phyloP scores from a whole-genome alignment of 1,140 invertebrate species.

The Littorina saxatilis region DNA sequence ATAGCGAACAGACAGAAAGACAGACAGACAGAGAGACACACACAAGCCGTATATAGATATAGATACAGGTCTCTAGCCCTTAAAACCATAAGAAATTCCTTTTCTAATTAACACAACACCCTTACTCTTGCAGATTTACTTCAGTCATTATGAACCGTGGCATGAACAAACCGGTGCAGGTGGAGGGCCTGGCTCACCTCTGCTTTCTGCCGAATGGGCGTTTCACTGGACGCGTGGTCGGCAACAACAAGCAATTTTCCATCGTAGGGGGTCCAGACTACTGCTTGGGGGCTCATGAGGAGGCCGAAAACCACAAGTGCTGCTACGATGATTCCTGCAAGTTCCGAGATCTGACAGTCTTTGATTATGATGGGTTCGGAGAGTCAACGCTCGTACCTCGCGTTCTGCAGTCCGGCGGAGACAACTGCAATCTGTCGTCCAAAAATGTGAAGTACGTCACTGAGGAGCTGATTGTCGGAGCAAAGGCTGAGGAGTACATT shows the following conservation, averaged over 20 bases:
- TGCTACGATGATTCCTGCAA: slow-evolving; percentile 45
- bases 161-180: slow-evolving; percentile 47
- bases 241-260: slow-evolving; percentile 36
- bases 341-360: slow-evolving; percentile 41
- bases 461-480: slow-evolving; percentile 45
- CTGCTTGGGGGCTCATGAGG: background rate
- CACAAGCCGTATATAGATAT: too few relatives aligned
- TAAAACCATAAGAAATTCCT: too few relatives aligned
- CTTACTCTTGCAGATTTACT: too few relatives aligned
- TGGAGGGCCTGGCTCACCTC: slow-evolving; percentile 69
- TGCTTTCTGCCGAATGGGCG: slow-evolving; percentile 72
- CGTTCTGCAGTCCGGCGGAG: slow-evolving; percentile 51
- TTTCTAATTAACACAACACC: too few relatives aligned
- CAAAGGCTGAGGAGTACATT: slow-evolving; percentile 49
- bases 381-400: slow-evolving; percentile 38
- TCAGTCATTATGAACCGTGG: too few relatives aligned
- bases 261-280: slow-evolving; percentile 40
- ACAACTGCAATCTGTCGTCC: slow-evolving; percentile 49
- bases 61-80: too few relatives aligned
- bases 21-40: too few relatives aligned
- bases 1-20: too few relatives aligned
- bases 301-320: slow-evolving; percentile 44
- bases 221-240: slow-evolving; percentile 66
- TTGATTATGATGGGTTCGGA: slow-evolving; percentile 37
- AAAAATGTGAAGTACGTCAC: slow-evolving; percentile 46